These are phyloP conservation scores for Phyllotis vaccarum DNA, from an alignment of 2,797 vertebrate genomes.

Conservation along the genomic window DNA sequence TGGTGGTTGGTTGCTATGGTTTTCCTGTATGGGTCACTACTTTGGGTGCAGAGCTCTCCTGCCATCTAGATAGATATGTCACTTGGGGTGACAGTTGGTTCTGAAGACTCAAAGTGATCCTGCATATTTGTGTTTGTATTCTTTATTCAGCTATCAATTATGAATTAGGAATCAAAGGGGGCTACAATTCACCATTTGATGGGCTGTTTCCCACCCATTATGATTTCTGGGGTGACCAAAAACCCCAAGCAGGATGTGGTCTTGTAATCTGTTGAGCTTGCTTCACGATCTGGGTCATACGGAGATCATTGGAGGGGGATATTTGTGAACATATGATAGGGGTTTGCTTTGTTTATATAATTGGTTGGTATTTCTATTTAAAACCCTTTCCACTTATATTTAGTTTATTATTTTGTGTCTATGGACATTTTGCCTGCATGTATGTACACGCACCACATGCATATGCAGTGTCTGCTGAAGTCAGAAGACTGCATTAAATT, in stretches of 20 bases:
- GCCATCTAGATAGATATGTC: background rate
- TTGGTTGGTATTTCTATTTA: background rate
- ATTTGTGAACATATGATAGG: background rate
- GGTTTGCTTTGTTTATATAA: background rate
- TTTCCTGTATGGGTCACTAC: slow-evolving; percentile 25
- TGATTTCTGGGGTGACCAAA: background rate
- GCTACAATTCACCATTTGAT: background rate
- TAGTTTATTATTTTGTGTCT: background rate
- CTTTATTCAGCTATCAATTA: background rate
- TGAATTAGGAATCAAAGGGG: background rate
- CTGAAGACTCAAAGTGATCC: background rate
- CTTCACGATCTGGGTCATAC: background rate
- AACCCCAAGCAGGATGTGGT: background rate
- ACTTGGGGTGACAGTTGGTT: background rate
- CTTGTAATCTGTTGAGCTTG: background rate
- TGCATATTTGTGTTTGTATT: slow-evolving; percentile 38
- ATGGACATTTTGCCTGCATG: background rate
- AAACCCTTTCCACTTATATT: background rate
- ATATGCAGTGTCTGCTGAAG: background rate
- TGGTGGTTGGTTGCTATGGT: background rate
- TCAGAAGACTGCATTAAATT: background rate
- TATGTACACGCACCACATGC: background rate
- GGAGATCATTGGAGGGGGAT: background rate
- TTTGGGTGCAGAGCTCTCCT: background rate
- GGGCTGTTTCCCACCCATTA: background rate